phyloP scores from a whole-genome alignment of 2,113 vertebrate species.

The Cardinalis cardinalis region DNA sequence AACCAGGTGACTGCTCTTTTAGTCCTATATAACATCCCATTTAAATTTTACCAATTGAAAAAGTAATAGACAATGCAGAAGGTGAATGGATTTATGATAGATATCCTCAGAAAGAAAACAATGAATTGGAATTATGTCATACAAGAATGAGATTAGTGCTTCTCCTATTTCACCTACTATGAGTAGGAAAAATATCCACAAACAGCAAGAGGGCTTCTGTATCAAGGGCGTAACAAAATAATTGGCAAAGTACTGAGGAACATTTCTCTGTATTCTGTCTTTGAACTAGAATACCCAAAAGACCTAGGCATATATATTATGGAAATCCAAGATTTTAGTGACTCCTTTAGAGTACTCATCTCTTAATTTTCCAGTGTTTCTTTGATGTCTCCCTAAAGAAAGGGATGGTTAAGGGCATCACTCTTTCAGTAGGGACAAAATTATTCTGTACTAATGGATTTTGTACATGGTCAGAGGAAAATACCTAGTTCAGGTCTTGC shows the following conservation, averaged over 20 bases:
- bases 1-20: background rate
- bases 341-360: background rate
- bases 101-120: background rate
- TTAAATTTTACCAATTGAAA: background rate
- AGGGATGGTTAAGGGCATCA: background rate
- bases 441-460: background rate
- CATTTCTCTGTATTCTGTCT: background rate
- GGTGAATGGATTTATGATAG: background rate
- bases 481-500: fast-evolving
- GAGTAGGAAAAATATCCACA: background rate
- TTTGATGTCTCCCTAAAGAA: background rate
- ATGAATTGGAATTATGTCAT: background rate
- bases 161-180: background rate
- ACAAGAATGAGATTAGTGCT: background rate
- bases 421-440: background rate
- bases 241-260: background rate
- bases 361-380: background rate
- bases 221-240: background rate
- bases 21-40: too few relatives aligned
- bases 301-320: background rate
- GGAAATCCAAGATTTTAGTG: background rate
- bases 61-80: background rate
- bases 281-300: background rate
- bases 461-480: background rate
- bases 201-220: background rate